Base-by-base conservation (phyloP, 2,797 vertebrate genomes). In the Phaenicophaeus curvirostris region DNA sequence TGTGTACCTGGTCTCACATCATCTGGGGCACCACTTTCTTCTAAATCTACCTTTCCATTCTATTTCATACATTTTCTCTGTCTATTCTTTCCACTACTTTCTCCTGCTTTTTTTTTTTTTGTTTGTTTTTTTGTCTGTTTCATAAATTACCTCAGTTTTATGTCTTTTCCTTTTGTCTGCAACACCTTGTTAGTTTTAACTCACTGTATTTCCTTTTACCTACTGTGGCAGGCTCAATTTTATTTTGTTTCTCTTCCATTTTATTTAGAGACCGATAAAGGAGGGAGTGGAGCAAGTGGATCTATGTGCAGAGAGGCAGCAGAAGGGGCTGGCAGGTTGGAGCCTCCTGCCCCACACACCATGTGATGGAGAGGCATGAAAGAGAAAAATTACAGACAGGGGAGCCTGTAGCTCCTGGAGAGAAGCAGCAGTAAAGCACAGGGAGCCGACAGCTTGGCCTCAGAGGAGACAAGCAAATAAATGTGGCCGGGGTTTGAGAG, bases 341-440 rank as follows among this genome's bases (percentile, higher is more conserved):
- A 75, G 24, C 59, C 20, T 7, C 33, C 37, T 61, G 63, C 14
- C 59, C 55, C 30, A 11, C 5, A 44, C 2, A 1, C n/a, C 13
- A 3, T 13, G 0, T 0, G 2, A 15, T 4, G 7, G 1, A 20
- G n/a, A 42, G 27, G 6, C 13, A 19, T 0, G 31, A 48, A 59
- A 74, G 28, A 39, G 57, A 33, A n/a, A 33, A 76, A 27, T 8
- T 30, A 9, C 28, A 17, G 31, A 28, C 0, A 9, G 1, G 19
- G 55, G 53, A 91, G 30, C 44, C 31, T 5, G 2, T 1, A 69
- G 48, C 61, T 93, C 27, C 5, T 23, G 65, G 54, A 51, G 13
- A 82, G n/a, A 79, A 76, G 59, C 39, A 68, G 54, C 23, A 55
- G 41, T 69, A 37, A 65, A 69, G 51, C 78, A 20, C 0, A 5